Conservation (phyloP, 2,888 invertebrate species). For the Himalopsyche anomala region DNA sequence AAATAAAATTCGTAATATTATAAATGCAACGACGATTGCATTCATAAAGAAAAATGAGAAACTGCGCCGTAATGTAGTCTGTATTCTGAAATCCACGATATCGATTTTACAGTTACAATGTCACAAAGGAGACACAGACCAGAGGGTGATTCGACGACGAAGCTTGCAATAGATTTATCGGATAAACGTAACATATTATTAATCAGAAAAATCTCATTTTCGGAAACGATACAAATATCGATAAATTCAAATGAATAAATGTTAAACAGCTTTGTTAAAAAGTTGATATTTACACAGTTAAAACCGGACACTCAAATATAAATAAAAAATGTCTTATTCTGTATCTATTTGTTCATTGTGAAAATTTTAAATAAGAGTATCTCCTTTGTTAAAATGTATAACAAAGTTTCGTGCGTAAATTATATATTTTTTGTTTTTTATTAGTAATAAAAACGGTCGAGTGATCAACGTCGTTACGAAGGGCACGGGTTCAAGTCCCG, state of each 20-base stretch:
- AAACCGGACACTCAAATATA: background rate
- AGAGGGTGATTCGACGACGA: background rate
- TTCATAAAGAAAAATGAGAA: background rate
- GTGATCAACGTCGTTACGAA: too few relatives aligned
- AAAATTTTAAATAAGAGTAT: too few relatives aligned
- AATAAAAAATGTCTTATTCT: too few relatives aligned
- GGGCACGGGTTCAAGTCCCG: too few relatives aligned
- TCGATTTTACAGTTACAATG: conserved; percentile 47
- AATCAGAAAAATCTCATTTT: conserved; percentile 19
- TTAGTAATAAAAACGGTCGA: too few relatives aligned
- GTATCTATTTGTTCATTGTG: too few relatives aligned
- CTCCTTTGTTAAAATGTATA: too few relatives aligned
- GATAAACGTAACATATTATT: background rate
- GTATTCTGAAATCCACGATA: conserved; percentile 51
- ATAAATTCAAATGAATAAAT: background rate
- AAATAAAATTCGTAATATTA: too few relatives aligned
- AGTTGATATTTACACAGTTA: background rate
- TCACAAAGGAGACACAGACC: background rate
- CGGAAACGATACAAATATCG: background rate
- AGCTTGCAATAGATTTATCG: background rate
- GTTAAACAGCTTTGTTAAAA: background rate
- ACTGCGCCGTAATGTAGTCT: conserved; percentile 15
- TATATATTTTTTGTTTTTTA: too few relatives aligned
- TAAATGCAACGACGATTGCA: background rate
- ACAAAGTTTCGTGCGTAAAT: too few relatives aligned